A percentile compares a stretch with the other conserved stretches of the same genome.
These are phyloP conservation scores for Pygmarrhopalites habei DNA, from an alignment of 1,140 invertebrate genomes.

Conservation along the genomic window DNA sequence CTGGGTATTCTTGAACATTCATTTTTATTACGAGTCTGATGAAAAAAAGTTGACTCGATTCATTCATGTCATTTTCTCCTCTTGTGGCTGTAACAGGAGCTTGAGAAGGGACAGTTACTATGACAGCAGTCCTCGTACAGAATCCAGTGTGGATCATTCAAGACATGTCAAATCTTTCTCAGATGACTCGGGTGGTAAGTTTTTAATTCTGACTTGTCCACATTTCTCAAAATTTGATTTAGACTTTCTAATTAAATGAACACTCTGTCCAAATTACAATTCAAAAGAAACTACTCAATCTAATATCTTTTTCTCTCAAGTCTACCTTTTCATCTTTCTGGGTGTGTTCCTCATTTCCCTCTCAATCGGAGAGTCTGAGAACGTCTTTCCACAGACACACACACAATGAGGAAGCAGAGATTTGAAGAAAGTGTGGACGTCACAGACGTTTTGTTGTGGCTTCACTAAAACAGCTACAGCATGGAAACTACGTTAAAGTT, in stretches of 20 bases:
- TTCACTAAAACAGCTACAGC: too few species aligned
- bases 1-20: constrained; percentile 14
- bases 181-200: constrained; percentile 35
- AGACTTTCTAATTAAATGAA: constrained; percentile 26
- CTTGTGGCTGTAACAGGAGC: constrained; percentile 24
- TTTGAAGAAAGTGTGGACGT: too few species aligned
- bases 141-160: constrained; percentile 39
- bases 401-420: too few species aligned
- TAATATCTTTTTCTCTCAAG: too few species aligned
- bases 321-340: too few species aligned
- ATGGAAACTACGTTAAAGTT: too few species aligned
- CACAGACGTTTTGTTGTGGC: too few species aligned
- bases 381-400: not conserved
- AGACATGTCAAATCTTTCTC: constrained; percentile 38
- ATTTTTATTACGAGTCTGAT: not conserved
- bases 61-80: not conserved
- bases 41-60: not conserved
- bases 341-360: too few species aligned
- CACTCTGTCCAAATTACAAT: not conserved
- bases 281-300: too few species aligned
- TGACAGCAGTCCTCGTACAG: constrained; percentile 37
- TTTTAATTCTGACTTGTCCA: not conserved
- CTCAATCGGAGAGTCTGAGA: too few species aligned
- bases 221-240: constrained; percentile 56
- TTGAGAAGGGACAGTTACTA: constrained; percentile 37